Evolutionary conservation across 2,888 invertebrate genomes (phyloP).

Genomic region (Eupithecia vulgata): DNA sequence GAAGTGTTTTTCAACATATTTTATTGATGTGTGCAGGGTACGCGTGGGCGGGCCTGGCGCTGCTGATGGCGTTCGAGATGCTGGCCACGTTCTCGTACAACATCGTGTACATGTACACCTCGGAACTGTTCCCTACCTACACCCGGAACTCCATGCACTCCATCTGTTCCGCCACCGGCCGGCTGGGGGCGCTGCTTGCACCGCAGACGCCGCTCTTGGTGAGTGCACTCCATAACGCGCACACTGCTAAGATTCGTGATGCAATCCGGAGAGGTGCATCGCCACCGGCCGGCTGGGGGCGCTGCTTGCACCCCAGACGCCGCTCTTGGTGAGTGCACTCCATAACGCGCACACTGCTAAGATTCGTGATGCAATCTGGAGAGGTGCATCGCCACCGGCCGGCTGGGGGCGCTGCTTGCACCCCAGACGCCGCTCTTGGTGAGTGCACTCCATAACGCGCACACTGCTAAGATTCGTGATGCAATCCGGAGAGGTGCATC

Average conservation of each 20-base stretch:
- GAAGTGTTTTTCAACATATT: not conserved
- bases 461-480: no score
- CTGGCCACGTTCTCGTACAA: slow-evolving; percentile 88
- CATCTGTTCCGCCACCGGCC: slow-evolving; percentile 87
- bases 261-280: no score
- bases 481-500: no score
- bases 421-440: slow-evolving; percentile 89
- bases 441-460: slow-evolving; percentile 31
- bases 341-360: no score
- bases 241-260: no score
- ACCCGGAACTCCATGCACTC: slow-evolving; percentile 88
- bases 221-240: slow-evolving; percentile 31
- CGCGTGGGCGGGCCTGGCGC: slow-evolving; percentile 68
- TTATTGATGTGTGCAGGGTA: slow-evolving; percentile 56
- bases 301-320: slow-evolving; percentile 88
- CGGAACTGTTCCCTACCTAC: slow-evolving; percentile 90
- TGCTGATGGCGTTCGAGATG: slow-evolving; percentile 86
- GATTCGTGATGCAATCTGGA: no score
- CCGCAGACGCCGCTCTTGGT: slow-evolving; percentile 89
- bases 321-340: slow-evolving; percentile 80
- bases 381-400: slow-evolving; percentile 82
- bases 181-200: slow-evolving; percentile 88
- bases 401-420: slow-evolving; percentile 88
- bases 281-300: slow-evolving; percentile 89
- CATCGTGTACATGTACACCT: slow-evolving; percentile 87